Conservation (phyloP, 2,888 invertebrate species). For the Choreutis nemorana region DNA sequence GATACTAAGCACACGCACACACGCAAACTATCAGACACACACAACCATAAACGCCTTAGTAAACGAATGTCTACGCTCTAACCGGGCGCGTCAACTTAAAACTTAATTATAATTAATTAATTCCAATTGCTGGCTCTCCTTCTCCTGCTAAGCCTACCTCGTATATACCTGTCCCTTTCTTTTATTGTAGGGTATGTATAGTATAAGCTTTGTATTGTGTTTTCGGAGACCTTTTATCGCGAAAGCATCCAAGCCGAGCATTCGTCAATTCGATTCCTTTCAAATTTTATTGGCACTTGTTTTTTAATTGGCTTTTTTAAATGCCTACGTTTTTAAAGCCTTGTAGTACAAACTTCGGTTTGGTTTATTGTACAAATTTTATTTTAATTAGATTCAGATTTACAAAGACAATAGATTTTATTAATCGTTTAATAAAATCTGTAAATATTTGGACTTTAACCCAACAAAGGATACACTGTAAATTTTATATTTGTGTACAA, state of each 20-base stretch:
- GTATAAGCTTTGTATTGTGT: slow-evolving; percentile 60
- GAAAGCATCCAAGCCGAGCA: slow-evolving; percentile 46
- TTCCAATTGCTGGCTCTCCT: slow-evolving; percentile 69
- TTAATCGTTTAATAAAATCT: no score
- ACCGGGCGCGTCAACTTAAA: slow-evolving; percentile 75
- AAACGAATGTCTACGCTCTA: slow-evolving; percentile 51
- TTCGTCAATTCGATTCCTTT: slow-evolving; percentile 56
- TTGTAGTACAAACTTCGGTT: no score
- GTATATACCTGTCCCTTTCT: slow-evolving; percentile 44
- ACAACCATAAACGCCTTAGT: no score
- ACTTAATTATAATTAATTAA: slow-evolving; percentile 87
- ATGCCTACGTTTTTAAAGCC: no score
- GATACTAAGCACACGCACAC: slow-evolving; percentile 51
- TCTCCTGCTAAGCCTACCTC: slow-evolving; percentile 48
- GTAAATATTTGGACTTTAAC: no score
- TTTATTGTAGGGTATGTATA: slow-evolving; percentile 42
- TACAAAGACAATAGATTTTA: no score
- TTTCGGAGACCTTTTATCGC: slow-evolving; percentile 64
- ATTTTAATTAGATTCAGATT: neutral
- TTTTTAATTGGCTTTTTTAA: slow-evolving; percentile 57
- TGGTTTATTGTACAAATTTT: neutral
- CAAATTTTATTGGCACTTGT: slow-evolving; percentile 57
- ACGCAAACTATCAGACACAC: no score
- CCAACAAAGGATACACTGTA: no score
- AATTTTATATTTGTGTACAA: no score